These are phyloP conservation scores for Harpalus rufipes DNA, from an alignment of 2,888 invertebrate genomes.

Conservation along the genomic window DNA sequence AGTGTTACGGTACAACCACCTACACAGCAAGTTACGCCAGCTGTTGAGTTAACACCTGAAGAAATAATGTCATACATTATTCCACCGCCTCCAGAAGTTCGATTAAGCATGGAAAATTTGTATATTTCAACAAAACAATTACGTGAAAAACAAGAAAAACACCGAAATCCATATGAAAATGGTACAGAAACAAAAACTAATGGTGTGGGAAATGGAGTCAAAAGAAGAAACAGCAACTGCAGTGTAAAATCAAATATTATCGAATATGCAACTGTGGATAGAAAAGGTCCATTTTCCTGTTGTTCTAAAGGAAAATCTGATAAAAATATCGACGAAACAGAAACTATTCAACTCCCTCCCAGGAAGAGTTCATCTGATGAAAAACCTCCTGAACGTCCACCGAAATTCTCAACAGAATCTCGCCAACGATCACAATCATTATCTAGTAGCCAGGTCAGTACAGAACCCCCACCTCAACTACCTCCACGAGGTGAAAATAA, in stretches of 20 bases:
- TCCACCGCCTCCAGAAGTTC: slow-evolving; percentile 85
- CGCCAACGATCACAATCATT: slow-evolving; percentile 81
- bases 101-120: slow-evolving; percentile 70
- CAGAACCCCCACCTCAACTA: slow-evolving; percentile 78
- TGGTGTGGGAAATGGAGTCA: slow-evolving; percentile 67
- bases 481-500: slow-evolving; percentile 79
- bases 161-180: neutral
- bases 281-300: slow-evolving; percentile 86
- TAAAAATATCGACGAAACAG: slow-evolving; percentile 76
- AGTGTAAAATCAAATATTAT: slow-evolving; percentile 80
- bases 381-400: slow-evolving; percentile 85
- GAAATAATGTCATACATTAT: slow-evolving; percentile 92
- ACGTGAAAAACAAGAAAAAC: slow-evolving; percentile 61
- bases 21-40: slow-evolving; percentile 85
- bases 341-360: slow-evolving; percentile 83
- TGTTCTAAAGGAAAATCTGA: slow-evolving; percentile 82
- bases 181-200: slow-evolving; percentile 33
- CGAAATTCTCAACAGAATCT: slow-evolving; percentile 80
- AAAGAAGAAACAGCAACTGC: slow-evolving; percentile 79
- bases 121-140: slow-evolving; percentile 67
- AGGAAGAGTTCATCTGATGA: slow-evolving; percentile 80
- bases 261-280: slow-evolving; percentile 86
- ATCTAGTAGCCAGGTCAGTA: slow-evolving; percentile 75
- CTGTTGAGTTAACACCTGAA: slow-evolving; percentile 88
- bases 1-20: slow-evolving; percentile 91